These are phyloP conservation scores for Phortica magna DNA, from an alignment of 2,888 invertebrate species.

Conservation along the genomic window DNA sequence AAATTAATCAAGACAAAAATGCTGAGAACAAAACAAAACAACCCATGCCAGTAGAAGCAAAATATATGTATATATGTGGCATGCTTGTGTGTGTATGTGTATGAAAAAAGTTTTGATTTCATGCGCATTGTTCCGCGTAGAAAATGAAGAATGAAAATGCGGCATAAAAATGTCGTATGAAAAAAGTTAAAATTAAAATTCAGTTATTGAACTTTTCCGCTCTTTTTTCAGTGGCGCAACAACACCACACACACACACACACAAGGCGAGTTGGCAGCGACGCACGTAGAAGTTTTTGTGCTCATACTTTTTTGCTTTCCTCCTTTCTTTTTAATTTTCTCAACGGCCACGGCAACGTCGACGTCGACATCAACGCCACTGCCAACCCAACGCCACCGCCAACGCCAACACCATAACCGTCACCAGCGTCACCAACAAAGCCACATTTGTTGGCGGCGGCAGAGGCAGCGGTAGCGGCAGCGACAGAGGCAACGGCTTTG, in stretches of 20 bases:
- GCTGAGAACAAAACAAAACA: background rate
- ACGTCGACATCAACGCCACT: background rate
- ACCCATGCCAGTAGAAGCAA: background rate
- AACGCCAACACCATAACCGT: background rate
- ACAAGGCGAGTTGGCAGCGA: background rate
- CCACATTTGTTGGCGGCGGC: background rate
- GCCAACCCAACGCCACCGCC: background rate
- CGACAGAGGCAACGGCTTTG: background rate
- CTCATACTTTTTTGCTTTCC: background rate
- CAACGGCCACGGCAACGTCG: background rate
- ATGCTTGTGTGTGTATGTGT: background rate
- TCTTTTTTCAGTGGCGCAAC: background rate
- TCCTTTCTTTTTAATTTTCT: background rate
- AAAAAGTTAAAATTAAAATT: constrained; percentile 31
- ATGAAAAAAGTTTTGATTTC: constrained; percentile 22
- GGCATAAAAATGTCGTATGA: constrained; percentile 3
- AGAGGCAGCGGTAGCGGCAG: background rate
- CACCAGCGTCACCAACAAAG: background rate
- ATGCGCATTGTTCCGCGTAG: constrained; percentile 18
- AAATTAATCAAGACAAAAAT: constrained; percentile 21
- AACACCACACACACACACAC: background rate
- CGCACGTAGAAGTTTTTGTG: background rate
- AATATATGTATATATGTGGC: background rate
- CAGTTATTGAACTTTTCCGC: constrained; percentile 13
- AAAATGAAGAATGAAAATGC: background rate